Base-by-base conservation (phyloP, 2,113 vertebrate genomes). In the Carassius gibelio region DNA sequence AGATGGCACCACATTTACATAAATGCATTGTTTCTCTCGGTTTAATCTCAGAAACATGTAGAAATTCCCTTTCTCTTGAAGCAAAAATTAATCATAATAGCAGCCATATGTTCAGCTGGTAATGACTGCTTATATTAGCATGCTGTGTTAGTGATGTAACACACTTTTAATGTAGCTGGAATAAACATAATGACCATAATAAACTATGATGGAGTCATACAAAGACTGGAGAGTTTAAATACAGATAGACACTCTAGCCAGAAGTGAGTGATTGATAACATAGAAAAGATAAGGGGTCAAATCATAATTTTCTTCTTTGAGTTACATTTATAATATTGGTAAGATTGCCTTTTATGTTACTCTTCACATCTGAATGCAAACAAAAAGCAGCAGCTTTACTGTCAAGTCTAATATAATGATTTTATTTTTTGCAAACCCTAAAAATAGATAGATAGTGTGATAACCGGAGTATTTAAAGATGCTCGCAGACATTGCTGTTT, bases 31-130 rank as follows among this genome's bases (percentile, higher is more conserved):
- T 45, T 79, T 45, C 34, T 61, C 34, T 78, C 19, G 30, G n/a
- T 59, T 23, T 78, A 59, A 78, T 78, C 17, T 38, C 30, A 15
- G 34, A 62, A 62, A 21, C 13, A 77, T 36, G 17, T 19, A 79
- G 3, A 62, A 23, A 79, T 79, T 42, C 19, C 19, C 11, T 23
- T n/a, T 62, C 36, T 15, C 7, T 79, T 68, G 66, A 69, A 71
- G 52, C 3, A 21, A 74, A 72, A 21, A 42, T 72, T 38, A 72
- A 71, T 42, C 69, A 75, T 71, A 72, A 26, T 59, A 74, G 50
- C 81, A 34, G 52, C 48, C 81, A 74, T 83, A 74, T 83, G 81
- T 83, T 72, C 9, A 48, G 64, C 48, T 50, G 38, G 3, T 72
- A 82, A 82, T 71, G 23, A 77, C 26, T 19, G 30, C 75, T 77